Evolutionary conservation across 2,113 vertebrate species (phyloP), one percentile per base, ranked within the genome.

Genomic region (Platichthys stellatus): DNA sequence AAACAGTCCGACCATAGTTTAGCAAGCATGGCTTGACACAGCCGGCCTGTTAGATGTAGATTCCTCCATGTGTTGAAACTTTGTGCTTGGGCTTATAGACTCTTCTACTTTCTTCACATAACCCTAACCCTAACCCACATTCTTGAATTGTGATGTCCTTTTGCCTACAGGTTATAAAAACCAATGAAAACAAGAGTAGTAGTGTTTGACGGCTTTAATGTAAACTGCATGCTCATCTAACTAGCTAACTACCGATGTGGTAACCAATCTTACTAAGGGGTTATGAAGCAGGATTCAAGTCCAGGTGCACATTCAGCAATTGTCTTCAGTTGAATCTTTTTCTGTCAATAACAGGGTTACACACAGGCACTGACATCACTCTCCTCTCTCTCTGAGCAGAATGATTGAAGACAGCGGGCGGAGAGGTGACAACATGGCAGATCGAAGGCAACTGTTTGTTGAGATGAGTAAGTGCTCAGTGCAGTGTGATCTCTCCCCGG

Each of bases 361-460:
- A 76, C 58, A 76, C 20, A 10, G 56, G 64, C 63, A 78, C 71
- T 90, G 64, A 88, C 57, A 3, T 68, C 9, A 63, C 69, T 90
- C 88, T 88, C 92, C 92, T 81, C 60, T 51, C 69, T 81, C 93
- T 93, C 87, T 92, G 88, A 86, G 76, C 94, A 99, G 98, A 98
- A 97, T 97, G 97, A 98, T 97, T 96, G 97, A 99, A 95, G 97
- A 97, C 92, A 94, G 93, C 88, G 93, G 94, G 84, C 92, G 92
- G 94, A 96, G 94, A 92, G 94, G 95, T 90, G 95, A 96, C 94
- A 97, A 93, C 95, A 99, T 99, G 98, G 97, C 98, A 92, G 98
- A 99, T 91, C 96, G 97, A 96, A 96, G 97, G 95, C 97, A 99
- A 94, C 96, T 99, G 93, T 99, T 99, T 96, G 97, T 97, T 89